Evolutionary conservation across 1,140 invertebrate genomes (phyloP), one percentile per base, ranked within the genome.

Genomic region (Pollicipes pollicipes): DNA sequence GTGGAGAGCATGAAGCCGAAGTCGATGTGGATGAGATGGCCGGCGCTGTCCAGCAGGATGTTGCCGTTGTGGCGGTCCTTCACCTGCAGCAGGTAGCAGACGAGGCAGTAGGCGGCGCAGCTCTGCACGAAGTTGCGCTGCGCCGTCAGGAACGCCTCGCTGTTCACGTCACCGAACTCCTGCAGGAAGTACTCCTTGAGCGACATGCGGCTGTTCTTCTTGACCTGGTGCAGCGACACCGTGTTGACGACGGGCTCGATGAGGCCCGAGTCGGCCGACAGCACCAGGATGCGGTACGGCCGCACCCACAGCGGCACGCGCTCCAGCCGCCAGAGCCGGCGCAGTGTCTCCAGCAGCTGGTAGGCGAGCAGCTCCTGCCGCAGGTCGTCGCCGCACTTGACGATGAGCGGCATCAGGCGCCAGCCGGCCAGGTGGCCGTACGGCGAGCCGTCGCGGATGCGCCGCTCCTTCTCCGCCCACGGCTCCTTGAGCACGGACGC

Each of bases 1-100:
- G 90, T 93, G 21, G 95, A 98, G 26, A 99, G 83, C 77, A 99
- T 99, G 78, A 97, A 99, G 30, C 95, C 97, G 83, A 97, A 99
- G 82, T 99, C 97, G 76, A 99, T 99, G 80, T 99, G 97, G 75
- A 99, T 98, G 26, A 99, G 85, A 82, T 99, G 97, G 31, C 97
- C 97, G 77, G 95, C 90, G 74, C 90, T 89, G 81, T 97, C 93
- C 71, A 99, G 79, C 32, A 99, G 81, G 78, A 99, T 99, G 79
- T 99, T 99, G 8, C 96, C 97, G 83, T 99, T 99, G 78, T 99
- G 97, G 76, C 95, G 94, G 80, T 72, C 72, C 29, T 72, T 72
- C 1, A 72, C 72, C 84, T 99, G 97, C 75, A 99, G 87, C 69
- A 99, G 84, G 81, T 99, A 99, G 77, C 93, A 96, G 70, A 97